Evolutionary conservation across 2,797 vertebrate species (phyloP), one percentile per base, ranked within the genome.

Genomic region (Delichon dasypus): DNA sequence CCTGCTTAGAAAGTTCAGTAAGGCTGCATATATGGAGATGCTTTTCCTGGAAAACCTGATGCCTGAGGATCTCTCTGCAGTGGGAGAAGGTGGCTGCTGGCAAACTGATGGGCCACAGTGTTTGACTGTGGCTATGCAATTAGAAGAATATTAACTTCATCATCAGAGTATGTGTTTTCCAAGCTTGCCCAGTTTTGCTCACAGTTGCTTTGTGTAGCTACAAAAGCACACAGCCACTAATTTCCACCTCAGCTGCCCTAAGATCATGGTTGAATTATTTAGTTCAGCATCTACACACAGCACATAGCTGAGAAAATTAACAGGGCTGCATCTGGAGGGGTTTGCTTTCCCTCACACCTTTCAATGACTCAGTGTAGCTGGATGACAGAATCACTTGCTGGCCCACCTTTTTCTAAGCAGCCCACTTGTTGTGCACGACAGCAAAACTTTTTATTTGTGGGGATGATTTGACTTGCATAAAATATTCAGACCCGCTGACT

Each of bases 71-170:
- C 57, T 38, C 50, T 84, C 50, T 68, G 80, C 65, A 80, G 71
- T 4, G 11, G 57, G 20, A 87, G 57, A 75, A 79, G 38, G 4
- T 4, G 30, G 38, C 47, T 83, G 44, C 53, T 90, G 80, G 72
- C 77, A 78, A 78, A 67, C 21, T 3, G 1, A 44, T 30, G 44
- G 53, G 45, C 29, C 40, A 54, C 13, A 62, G 57, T 11, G 16
- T 48, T 68, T 4, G 1, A 65, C 26, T 5, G 1, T 65, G 55
- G 42, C 70, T 23, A 22, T 9, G 10, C 54, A 93, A 75, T 81
- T 74, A 40, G 88, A 92, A 82, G 82, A 91, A 78, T 34, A 85
- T 30, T 82, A 89, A 87, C 71, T 60, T 92, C 91, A 87, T 76
- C 66, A 75, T 54, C 38, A 7, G 53, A 64, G 40, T 72, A 70